Evolutionary conservation across 2,113 vertebrate species (phyloP).

Genomic region (Gadus chalcogrammus): DNA sequence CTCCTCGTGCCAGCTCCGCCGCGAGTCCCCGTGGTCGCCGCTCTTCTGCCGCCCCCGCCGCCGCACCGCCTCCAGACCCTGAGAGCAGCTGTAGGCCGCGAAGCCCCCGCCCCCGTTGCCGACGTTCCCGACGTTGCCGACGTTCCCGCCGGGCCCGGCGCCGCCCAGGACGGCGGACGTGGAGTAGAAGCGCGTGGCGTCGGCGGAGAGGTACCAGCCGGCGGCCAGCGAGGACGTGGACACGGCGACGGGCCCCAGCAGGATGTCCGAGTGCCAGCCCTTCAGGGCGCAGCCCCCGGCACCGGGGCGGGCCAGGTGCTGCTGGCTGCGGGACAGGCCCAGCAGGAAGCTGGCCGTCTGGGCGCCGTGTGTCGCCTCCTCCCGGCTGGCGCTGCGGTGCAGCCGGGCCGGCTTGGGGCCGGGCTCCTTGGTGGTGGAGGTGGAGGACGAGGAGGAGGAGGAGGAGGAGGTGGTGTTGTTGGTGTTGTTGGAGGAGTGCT

Average conservation of each 20-base stretch:
- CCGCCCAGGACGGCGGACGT: constrained; percentile 78
- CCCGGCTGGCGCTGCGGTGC: constrained; percentile 85
- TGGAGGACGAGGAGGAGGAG: constrained; percentile 45
- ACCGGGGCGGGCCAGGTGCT: constrained; percentile 78
- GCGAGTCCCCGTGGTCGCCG: constrained; percentile 77
- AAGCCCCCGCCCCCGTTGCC: constrained; percentile 22
- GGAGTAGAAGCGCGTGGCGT: constrained; percentile 83
- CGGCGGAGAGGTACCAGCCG: constrained; percentile 86
- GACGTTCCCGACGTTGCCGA: no score
- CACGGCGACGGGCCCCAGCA: constrained; percentile 78
- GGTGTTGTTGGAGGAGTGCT: constrained; percentile 18
- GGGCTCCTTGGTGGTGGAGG: constrained; percentile 34
- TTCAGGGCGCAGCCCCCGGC: constrained; percentile 76
- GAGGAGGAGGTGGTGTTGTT: constrained; percentile 32
- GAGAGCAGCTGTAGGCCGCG: constrained; percentile 77
- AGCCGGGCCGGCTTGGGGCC: constrained; percentile 52
- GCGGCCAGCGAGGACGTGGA: constrained; percentile 74
- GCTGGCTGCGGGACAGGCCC: constrained; percentile 85
- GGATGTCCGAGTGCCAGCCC: constrained; percentile 92
- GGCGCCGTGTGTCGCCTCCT: constrained; percentile 79
- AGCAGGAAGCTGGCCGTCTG: constrained; percentile 77
- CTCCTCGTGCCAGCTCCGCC: constrained; percentile 95
- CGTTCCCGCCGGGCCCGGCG: no score
- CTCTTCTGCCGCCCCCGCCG: constrained; percentile 79
- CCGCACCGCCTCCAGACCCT: constrained; percentile 73